Conservation (phyloP, 2,888 invertebrate species). For the Rotaria sp. region DNA sequence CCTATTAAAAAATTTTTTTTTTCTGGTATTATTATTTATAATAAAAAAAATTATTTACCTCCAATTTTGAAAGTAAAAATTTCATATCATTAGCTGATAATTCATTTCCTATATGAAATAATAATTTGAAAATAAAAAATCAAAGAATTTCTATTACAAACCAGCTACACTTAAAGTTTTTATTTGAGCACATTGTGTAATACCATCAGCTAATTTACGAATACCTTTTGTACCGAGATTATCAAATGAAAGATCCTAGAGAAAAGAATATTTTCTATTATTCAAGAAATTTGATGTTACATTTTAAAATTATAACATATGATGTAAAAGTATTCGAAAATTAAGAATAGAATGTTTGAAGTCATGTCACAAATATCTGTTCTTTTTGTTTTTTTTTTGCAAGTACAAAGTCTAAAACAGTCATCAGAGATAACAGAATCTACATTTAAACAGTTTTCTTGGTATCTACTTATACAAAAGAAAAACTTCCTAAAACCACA, state of each 20-base stretch:
- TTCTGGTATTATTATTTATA: neutral
- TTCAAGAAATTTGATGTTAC: neutral
- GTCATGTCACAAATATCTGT: too few species aligned
- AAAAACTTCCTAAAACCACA: too few species aligned
- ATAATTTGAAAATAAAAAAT: neutral
- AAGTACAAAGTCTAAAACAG: too few species aligned
- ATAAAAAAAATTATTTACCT: neutral
- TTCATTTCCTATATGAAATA: neutral
- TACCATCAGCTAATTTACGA: neutral
- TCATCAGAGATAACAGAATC: too few species aligned
- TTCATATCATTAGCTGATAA: neutral
- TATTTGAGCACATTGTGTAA: neutral
- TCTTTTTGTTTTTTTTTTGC: too few species aligned
- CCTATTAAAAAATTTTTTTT: neutral
- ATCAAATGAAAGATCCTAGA: constrained; percentile 18
- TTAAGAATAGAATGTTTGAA: too few species aligned
- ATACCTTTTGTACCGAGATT: constrained; percentile 10
- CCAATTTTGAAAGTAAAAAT: neutral
- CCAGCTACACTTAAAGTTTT: neutral
- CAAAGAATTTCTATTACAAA: neutral
- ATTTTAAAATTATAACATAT: neutral
- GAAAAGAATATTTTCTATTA: neutral
- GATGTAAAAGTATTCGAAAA: too few species aligned
- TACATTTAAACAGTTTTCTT: too few species aligned
- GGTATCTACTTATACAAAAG: too few species aligned